Evolutionary conservation across 2,113 vertebrate species (phyloP).

Genomic region (Salvelinus fontinalis): DNA sequence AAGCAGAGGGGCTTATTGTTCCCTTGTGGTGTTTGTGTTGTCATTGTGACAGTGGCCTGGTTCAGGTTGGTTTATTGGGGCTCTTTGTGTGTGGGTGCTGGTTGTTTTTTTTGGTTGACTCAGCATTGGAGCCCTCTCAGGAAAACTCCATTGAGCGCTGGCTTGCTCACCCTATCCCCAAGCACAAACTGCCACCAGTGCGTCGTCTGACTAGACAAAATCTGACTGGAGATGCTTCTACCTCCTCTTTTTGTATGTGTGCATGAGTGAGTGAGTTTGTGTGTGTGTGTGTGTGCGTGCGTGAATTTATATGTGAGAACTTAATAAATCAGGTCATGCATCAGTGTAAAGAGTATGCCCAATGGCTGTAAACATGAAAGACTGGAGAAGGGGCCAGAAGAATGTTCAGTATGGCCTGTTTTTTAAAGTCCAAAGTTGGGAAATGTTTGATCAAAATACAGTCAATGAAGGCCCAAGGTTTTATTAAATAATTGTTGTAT

Average conservation of each 20-base stretch:
- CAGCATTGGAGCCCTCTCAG: conserved; percentile 75
- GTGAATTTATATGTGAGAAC: not conserved
- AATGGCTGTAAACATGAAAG: too few relatives aligned
- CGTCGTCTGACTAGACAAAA: not conserved
- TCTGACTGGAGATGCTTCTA: too few relatives aligned
- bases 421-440: too few relatives aligned
- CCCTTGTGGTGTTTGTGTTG: conserved; percentile 34
- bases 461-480: too few relatives aligned
- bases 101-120: conserved; percentile 54
- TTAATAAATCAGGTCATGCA: not conserved
- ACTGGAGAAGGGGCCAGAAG: too few relatives aligned
- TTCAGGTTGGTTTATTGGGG: conserved; percentile 4
- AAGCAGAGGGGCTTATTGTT: conserved; percentile 73
- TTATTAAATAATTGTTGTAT: too few relatives aligned
- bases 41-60: conserved; percentile 35
- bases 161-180: not conserved
- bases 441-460: too few relatives aligned
- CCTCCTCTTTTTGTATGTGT: not conserved
- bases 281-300: not conserved
- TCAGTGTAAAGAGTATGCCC: too few relatives aligned
- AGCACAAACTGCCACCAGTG: not conserved
- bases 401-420: too few relatives aligned
- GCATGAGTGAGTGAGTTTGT: not conserved
- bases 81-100: conserved; percentile 33
- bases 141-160: conserved; percentile 63